Evolutionary conservation across 1,140 invertebrate genomes (phyloP), one percentile per base, ranked within the genome.

Genomic region (Atopsyche davidsoni): DNA sequence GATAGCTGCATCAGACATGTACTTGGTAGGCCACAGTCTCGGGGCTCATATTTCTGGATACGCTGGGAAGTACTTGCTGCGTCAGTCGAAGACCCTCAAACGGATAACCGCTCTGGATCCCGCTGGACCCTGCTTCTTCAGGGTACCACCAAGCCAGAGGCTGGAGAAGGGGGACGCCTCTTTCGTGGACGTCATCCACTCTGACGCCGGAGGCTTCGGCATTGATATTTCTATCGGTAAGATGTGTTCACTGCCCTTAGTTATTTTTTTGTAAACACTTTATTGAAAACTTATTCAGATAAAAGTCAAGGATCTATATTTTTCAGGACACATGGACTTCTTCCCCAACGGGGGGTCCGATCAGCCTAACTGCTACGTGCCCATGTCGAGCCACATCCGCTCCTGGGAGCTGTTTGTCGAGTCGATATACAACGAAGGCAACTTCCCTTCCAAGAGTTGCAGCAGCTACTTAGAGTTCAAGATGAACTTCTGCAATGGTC

Each of bases 1-100:
- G n/a, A n/a, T n/a, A n/a, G n/a, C n/a, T n/a, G n/a, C n/a, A n/a
- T n/a, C n/a, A n/a, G n/a, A 77, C 32, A 75, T 87, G 48, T 85
- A 92, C 60, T 62, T 92, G 10, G 77, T 92, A 42, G 90, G 89
- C 0, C 90, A 92, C 69, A 91, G 87, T 55, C 69, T 94, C 4
- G 90, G 90, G 0, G 82, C 87, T 0, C 89, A 93, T 58, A 81
- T 91, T 14, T 79, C 84, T 1, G 86, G 87, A 1, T 83, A 83
- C 46, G 75, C 83, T 0, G 88, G 87, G 1, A 79, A 79, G 57
- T 58, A 54, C n/a, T 62, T 74, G 45, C 49, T 55, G 10, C 52
- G 64, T 4, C 51, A 75, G 4, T 73, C 71, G 1, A 73, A 76
- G 2, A 24, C 22, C 14, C 11, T 2, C 4, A 64, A 61, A 23